These are phyloP conservation scores for Aspidiotus rigidus DNA, from an alignment of 2,888 invertebrate genomes.

Conservation along the genomic window DNA sequence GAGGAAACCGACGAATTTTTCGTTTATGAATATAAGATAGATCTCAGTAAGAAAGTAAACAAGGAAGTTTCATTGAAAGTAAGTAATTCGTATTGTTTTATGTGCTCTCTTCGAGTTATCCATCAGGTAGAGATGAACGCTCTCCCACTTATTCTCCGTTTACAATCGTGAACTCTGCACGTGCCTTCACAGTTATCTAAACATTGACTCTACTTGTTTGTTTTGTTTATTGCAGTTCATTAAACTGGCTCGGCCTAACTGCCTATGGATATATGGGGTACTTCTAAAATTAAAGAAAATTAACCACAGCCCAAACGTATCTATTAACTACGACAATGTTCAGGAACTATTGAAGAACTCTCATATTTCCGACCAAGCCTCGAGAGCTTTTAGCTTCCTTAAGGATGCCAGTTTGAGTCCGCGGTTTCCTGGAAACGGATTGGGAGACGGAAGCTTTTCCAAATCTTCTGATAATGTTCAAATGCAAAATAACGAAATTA, in stretches of 20 bases:
- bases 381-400: constrained; percentile 12
- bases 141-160: too few relatives aligned
- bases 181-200: too few relatives aligned
- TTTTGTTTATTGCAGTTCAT: constrained; percentile 8
- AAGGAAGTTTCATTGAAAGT: constrained; percentile 18
- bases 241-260: not conserved
- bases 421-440: not conserved
- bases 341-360: constrained; percentile 13
- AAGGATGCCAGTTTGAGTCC: constrained; percentile 5
- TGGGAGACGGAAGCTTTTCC: not conserved
- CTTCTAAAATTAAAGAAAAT: constrained; percentile 18
- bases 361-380: constrained; percentile 14
- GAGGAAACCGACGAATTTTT: constrained; percentile 17
- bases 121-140: too few relatives aligned
- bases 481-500: not conserved
- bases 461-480: not conserved
- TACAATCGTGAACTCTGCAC: too few relatives aligned
- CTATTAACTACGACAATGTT: constrained; percentile 22
- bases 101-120: too few relatives aligned
- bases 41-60: not conserved
- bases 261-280: constrained; percentile 22
- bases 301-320: not conserved
- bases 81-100: constrained; percentile 8
- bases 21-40: constrained; percentile 6
- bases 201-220: too few relatives aligned